phyloP scores from a whole-genome alignment of 2,888 invertebrate genomes.

The Spialia ferax region DNA sequence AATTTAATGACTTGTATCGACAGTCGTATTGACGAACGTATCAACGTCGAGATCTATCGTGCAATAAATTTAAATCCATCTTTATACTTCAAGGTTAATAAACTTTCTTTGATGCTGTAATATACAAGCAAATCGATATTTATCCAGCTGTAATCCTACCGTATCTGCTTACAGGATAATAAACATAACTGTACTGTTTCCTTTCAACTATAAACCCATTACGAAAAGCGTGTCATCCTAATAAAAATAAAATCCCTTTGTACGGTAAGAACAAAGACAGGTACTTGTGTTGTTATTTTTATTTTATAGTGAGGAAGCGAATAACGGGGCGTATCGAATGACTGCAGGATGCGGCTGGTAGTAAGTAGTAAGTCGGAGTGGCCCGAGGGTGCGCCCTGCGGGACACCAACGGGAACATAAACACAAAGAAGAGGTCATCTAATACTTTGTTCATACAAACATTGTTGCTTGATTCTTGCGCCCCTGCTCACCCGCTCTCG shows the following conservation, averaged over 20 bases:
- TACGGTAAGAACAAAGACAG: constrained; percentile 24
- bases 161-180: constrained; percentile 30
- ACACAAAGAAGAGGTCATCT: neutral
- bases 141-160: constrained; percentile 5
- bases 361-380: neutral
- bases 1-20: constrained; percentile 28
- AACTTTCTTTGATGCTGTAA: constrained; percentile 5
- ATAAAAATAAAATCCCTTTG: constrained; percentile 33
- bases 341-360: constrained; percentile 12
- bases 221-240: constrained; percentile 22
- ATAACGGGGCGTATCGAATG: constrained; percentile 31
- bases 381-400: constrained; percentile 7
- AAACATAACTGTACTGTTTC: constrained; percentile 32
- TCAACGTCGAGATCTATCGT: constrained; percentile 21
- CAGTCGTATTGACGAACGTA: constrained; percentile 20
- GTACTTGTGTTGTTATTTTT: constrained; percentile 21
- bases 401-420: constrained; percentile 10
- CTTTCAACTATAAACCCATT: constrained; percentile 38
- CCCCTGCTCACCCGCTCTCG: too few species aligned
- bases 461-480: neutral
- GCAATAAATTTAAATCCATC: neutral
- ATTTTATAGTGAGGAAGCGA: constrained; percentile 13
- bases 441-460: neutral
- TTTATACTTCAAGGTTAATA: constrained; percentile 12
- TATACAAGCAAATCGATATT: constrained; percentile 3